Evolutionary conservation across 2,113 vertebrate species (phyloP).

Genomic region (Macquaria ambigua): DNA sequence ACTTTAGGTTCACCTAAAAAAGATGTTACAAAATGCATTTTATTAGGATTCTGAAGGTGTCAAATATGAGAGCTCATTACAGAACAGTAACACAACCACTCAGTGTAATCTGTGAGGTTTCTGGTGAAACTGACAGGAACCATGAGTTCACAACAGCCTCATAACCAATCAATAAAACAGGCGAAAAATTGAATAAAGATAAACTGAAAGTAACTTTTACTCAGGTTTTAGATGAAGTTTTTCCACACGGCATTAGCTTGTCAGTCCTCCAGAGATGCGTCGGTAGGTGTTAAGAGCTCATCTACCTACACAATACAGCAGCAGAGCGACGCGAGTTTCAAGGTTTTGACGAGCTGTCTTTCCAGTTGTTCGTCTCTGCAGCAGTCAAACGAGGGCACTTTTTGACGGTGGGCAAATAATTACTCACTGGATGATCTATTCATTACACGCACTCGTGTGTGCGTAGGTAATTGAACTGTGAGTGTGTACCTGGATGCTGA

Average conservation of each 20-base stretch:
- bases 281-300: neutral
- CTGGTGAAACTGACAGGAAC: too few relatives aligned
- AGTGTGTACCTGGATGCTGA: slow-evolving; percentile 17
- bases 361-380: slow-evolving; percentile 11
- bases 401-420: slow-evolving; percentile 15
- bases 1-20: too few relatives aligned
- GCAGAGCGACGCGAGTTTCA: neutral
- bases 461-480: slow-evolving; percentile 19
- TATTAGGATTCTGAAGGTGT: too few relatives aligned
- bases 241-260: neutral
- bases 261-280: slow-evolving; percentile 1
- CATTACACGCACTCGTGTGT: slow-evolving; percentile 10
- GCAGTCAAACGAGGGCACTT: neutral
- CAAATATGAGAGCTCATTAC: too few relatives aligned
- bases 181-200: too few relatives aligned
- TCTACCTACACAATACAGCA: neutral
- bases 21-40: too few relatives aligned
- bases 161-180: too few relatives aligned
- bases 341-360: slow-evolving; percentile 17
- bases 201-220: too few relatives aligned
- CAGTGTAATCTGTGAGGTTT: too few relatives aligned
- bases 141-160: too few relatives aligned
- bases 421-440: slow-evolving; percentile 36
- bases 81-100: too few relatives aligned
- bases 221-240: neutral